phyloP scores from a whole-genome alignment of 2,113 vertebrate species.

The Tragulus kanchil region DNA sequence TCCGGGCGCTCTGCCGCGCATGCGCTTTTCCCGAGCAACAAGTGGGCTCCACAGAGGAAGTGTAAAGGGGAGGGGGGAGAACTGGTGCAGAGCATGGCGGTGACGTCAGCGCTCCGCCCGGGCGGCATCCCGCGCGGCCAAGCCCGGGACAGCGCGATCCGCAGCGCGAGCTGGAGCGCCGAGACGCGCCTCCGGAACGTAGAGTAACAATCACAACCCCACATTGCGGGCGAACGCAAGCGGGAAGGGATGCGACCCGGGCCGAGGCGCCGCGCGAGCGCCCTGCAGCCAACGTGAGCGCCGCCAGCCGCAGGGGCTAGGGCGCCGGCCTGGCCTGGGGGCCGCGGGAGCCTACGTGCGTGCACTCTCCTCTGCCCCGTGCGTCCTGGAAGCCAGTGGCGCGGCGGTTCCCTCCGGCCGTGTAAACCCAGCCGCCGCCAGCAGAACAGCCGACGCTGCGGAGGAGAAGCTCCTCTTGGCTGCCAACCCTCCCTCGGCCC shows the following conservation, averaged over 20 bases:
- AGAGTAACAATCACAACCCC: conserved; percentile 87
- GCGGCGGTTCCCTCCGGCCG: conserved; percentile 68
- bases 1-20: conserved; percentile 87
- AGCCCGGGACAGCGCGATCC: conserved; percentile 83
- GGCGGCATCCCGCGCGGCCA: conserved; percentile 89
- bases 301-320: conserved; percentile 75
- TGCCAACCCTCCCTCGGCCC: conserved; percentile 79
- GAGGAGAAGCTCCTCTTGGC: conserved; percentile 68
- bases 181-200: conserved; percentile 86
- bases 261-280: conserved; percentile 76
- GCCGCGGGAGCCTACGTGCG: conserved; percentile 73
- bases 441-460: conserved; percentile 69
- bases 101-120: conserved; percentile 91
- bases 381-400: conserved; percentile 78
- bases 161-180: conserved; percentile 84
- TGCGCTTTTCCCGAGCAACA: conserved; percentile 89
- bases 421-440: conserved; percentile 69
- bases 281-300: conserved; percentile 85
- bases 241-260: conserved; percentile 90
- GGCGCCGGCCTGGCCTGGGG: conserved; percentile 78
- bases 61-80: conserved; percentile 83
- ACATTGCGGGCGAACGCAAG: conserved; percentile 87
- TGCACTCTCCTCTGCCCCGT: conserved; percentile 66
- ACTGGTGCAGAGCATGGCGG: conserved; percentile 87
- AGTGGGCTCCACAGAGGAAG: conserved; percentile 89